These are phyloP conservation scores for Oxyura jamaicensis DNA, from an alignment of 2,113 vertebrate species.

Conservation along the genomic window DNA sequence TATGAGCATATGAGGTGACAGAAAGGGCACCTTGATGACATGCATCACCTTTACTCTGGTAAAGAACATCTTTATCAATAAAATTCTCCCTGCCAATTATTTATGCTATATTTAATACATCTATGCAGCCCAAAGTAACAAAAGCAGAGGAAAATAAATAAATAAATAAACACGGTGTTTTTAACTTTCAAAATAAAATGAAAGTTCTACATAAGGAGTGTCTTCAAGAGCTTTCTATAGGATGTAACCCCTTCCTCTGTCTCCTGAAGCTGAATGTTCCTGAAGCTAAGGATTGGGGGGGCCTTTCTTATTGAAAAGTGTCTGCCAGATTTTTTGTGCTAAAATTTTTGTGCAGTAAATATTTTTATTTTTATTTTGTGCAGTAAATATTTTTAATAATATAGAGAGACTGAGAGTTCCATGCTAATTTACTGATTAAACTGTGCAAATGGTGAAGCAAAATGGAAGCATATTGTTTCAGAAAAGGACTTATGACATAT, in stretches of 20 bases:
- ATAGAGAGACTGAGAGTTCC: background rate
- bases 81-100: background rate
- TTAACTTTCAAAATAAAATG: background rate
- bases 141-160: background rate
- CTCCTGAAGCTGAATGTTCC: background rate
- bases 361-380: too few relatives aligned
- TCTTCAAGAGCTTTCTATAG: background rate
- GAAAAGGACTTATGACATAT: background rate
- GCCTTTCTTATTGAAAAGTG: background rate
- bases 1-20: slow-evolving; percentile 10
- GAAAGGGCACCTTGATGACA: background rate
- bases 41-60: background rate
- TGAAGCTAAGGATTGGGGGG: background rate
- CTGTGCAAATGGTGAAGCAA: background rate
- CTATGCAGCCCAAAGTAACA: background rate
- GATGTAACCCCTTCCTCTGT: background rate
- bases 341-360: too few relatives aligned
- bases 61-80: background rate
- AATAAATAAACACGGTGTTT: background rate
- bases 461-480: background rate
- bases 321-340: background rate
- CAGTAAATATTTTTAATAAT: background rate
- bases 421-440: background rate
- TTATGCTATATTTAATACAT: slow-evolving; percentile 15
- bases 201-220: background rate